Evolutionary conservation across 2,888 invertebrate genomes (phyloP), one percentile per base, ranked within the genome.

Genomic region (Lochmaea capreae): DNA sequence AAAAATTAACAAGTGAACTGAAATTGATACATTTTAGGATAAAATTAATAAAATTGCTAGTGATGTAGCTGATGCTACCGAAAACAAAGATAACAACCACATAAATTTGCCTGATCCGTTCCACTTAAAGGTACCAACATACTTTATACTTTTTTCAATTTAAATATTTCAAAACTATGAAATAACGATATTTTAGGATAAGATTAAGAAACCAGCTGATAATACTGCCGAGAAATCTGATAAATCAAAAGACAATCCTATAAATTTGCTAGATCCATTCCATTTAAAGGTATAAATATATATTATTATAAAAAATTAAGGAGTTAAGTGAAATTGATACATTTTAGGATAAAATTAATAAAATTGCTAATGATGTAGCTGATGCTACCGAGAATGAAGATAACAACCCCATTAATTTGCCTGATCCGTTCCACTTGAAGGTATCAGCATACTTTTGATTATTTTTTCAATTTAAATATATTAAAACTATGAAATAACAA

Each of bases 321-420:
- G 5, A 16, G n/a, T 16, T 3, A 16, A n/a, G 2, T 49, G 11
- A 8, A n/a, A 43, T 16, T 12, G 8, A 22, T 22, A 16, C 16
- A 18, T 65, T 65, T 14, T n/a, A 65, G 65, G 65, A 65, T 65
- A 68, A 61, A 49, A 12, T 33, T 58, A 43, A 57, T 16, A 22
- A 67, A 43, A 12, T 58, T 14, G 43, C n/a, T 42, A 26, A 67
- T 68, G 26, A 43, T 42, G 22, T 39, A 2, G 6, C 11, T 22
- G 42, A 67, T 26, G 22, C 3, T 9, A 14, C 57, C 46, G 33
- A 68, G 8, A 43, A 68, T 6, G 14, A 43, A 10, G 3, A 61
- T n/a, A 49, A 49, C 2, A 58, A 68, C 16, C 16, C 61, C 0
- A 16, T 39, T 8, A 43, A 16, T 59, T 57, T 68, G 59, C 61